These are phyloP conservation scores for Ornithoptera alexandrae DNA, from an alignment of 2,888 invertebrate species.

Conservation along the genomic window DNA sequence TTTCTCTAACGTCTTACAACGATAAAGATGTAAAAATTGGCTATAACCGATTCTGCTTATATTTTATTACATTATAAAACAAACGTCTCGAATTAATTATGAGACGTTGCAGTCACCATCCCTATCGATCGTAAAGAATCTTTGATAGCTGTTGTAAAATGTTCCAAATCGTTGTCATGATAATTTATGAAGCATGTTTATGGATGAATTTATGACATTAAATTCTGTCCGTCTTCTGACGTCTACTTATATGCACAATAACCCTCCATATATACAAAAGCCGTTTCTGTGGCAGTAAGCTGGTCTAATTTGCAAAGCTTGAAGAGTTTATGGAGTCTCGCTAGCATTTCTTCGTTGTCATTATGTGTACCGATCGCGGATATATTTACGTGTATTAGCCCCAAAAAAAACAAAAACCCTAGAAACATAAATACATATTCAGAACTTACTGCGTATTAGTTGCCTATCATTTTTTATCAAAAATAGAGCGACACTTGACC, in stretches of 20 bases:
- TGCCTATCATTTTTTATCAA: too few relatives aligned
- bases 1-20: slow-evolving; percentile 50
- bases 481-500: too few relatives aligned
- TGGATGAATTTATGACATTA: slow-evolving; percentile 70
- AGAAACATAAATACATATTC: too few relatives aligned
- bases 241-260: slow-evolving; percentile 14
- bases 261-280: not conserved
- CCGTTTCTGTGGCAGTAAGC: too few relatives aligned
- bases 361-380: too few relatives aligned
- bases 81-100: slow-evolving; percentile 79
- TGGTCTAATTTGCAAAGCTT: too few relatives aligned
- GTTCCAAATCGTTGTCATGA: slow-evolving; percentile 76
- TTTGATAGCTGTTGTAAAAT: slow-evolving; percentile 78
- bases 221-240: slow-evolving; percentile 36
- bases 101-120: slow-evolving; percentile 68
- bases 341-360: too few relatives aligned
- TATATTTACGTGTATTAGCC: too few relatives aligned
- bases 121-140: slow-evolving; percentile 74
- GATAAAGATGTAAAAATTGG: slow-evolving; percentile 53
- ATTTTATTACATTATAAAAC: slow-evolving; percentile 77
- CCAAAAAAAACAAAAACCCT: too few relatives aligned
- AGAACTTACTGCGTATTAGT: too few relatives aligned
- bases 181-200: slow-evolving; percentile 79
- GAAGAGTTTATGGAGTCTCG: too few relatives aligned
- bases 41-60: slow-evolving; percentile 61